phyloP scores from a whole-genome alignment of 2,888 invertebrate genomes.

The Pycnomerus fuliginosus region DNA sequence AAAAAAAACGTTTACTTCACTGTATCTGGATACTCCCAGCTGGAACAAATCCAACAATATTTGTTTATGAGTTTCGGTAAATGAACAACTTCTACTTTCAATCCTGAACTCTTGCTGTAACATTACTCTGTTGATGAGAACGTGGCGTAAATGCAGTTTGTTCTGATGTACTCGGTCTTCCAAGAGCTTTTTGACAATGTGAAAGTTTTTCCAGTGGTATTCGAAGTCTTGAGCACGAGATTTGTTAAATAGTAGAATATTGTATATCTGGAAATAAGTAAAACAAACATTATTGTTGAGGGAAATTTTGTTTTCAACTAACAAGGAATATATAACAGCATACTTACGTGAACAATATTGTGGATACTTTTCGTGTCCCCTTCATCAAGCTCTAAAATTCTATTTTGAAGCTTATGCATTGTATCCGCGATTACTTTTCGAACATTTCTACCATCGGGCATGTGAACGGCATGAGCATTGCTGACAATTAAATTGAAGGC shows the following conservation, averaged over 20 bases:
- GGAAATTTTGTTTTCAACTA: too few species aligned
- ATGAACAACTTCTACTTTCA: slow-evolving; percentile 50
- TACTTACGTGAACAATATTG: slow-evolving; percentile 49
- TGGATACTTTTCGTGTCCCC: slow-evolving; percentile 77
- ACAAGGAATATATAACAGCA: too few species aligned
- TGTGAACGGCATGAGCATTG: slow-evolving; percentile 43
- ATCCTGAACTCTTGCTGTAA: slow-evolving; percentile 65
- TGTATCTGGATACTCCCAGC: slow-evolving; percentile 67
- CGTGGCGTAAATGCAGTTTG: slow-evolving; percentile 61
- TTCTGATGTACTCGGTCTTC: slow-evolving; percentile 65
- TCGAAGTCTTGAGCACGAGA: slow-evolving; percentile 61
- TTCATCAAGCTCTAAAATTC: slow-evolving; percentile 65
- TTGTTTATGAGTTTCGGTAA: slow-evolving; percentile 62
- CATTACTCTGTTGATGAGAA: slow-evolving; percentile 65
- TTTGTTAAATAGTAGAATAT: slow-evolving; percentile 59
- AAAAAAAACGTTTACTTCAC: slow-evolving; percentile 58
- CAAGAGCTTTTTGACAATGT: slow-evolving; percentile 61
- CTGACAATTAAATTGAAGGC: slow-evolving; percentile 56
- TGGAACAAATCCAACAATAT: slow-evolving; percentile 64
- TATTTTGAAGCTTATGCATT: slow-evolving; percentile 63
- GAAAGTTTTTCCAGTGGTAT: slow-evolving; percentile 65
- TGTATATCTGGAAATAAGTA: slow-evolving; percentile 63
- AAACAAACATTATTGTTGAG: too few species aligned
- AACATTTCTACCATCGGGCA: slow-evolving; percentile 71
- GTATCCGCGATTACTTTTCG: slow-evolving; percentile 62